Conservation (phyloP, 2,113 vertebrate species). For the Myotis davidii region DNA sequence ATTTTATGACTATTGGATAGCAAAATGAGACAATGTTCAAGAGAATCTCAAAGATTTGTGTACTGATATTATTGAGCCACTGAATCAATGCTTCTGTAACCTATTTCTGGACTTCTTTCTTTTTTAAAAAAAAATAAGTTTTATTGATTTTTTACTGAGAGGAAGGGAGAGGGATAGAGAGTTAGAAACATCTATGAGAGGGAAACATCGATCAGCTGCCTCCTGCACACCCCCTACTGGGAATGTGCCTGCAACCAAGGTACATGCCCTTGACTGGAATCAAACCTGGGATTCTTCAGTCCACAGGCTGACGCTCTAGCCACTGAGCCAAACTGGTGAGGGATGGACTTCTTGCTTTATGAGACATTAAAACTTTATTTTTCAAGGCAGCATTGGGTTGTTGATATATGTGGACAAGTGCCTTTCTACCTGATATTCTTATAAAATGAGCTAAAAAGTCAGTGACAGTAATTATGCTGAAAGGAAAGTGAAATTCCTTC, state of each 20-base stretch:
- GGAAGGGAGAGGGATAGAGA: too few species aligned
- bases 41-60: neutral
- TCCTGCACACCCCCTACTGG: too few species aligned
- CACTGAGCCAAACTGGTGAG: too few species aligned
- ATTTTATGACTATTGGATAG: neutral
- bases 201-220: too few species aligned
- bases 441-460: neutral
- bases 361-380: neutral
- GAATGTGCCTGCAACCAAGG: too few species aligned
- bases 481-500: neutral
- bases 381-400: neutral
- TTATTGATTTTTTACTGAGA: too few species aligned
- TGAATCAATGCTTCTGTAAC: neutral
- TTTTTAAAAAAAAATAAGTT: neutral
- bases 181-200: too few species aligned
- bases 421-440: neutral
- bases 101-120: neutral
- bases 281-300: too few species aligned
- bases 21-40: neutral
- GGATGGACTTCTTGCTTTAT: neutral
- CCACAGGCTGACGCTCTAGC: too few species aligned
- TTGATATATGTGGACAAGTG: neutral
- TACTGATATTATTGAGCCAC: neutral
- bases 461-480: neutral
- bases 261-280: neutral